Conservation (phyloP, 2,113 vertebrate genomes). For the Ornithorhynchus anatinus region DNA sequence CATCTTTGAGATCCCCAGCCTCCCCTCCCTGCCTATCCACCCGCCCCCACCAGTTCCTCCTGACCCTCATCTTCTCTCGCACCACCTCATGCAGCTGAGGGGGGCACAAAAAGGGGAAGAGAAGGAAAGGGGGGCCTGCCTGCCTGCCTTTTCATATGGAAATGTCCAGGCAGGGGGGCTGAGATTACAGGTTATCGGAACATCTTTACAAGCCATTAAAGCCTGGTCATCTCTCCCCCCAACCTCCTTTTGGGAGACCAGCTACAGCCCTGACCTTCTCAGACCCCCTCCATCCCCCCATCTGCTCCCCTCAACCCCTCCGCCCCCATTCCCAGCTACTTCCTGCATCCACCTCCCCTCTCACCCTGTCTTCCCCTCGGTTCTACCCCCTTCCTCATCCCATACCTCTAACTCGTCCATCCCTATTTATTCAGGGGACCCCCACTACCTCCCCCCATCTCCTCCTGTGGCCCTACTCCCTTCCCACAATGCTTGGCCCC, state of each 20-base stretch:
- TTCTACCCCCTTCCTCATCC: too few species aligned
- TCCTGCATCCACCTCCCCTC: too few species aligned
- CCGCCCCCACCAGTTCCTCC: not conserved
- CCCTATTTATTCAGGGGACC: too few species aligned
- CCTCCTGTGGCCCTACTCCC: not conserved
- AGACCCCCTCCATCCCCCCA: not conserved
- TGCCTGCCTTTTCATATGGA: not conserved
- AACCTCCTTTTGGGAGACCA: not conserved
- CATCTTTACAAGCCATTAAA: not conserved
- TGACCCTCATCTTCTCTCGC: too few species aligned
- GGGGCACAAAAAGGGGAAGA: not conserved
- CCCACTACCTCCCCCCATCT: too few species aligned
- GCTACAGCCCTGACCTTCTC: accelerated
- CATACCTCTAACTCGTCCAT: too few species aligned
- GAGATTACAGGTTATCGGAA: not conserved
- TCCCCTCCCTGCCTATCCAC: not conserved
- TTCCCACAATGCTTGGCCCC: not conserved
- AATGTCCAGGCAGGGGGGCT: not conserved
- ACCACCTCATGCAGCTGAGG: too few species aligned
- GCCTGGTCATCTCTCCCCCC: not conserved
- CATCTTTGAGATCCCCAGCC: not conserved
- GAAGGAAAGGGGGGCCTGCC: not conserved
- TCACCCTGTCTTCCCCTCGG: too few species aligned
- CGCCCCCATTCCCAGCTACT: not conserved
- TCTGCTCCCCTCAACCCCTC: not conserved